A percentile compares a stretch with the other conserved stretches of the same genome.
Evolutionary conservation across 2,888 invertebrate species (phyloP).

Genomic region (Selenia dentaria): DNA sequence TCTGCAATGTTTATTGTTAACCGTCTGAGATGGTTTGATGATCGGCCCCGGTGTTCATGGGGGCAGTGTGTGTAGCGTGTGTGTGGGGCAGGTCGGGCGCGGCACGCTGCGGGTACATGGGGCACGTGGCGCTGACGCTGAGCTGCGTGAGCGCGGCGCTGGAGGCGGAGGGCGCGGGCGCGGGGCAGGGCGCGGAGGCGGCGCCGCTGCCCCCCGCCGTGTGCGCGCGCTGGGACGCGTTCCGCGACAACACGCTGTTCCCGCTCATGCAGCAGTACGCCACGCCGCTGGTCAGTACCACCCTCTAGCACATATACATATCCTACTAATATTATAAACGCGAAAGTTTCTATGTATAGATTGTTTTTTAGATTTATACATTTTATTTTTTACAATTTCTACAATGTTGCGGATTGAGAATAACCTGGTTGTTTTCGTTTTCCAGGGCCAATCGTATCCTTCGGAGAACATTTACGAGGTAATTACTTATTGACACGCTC

Average conservation of each 20-base stretch:
- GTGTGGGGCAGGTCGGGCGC: background rate
- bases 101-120: conserved; percentile 84
- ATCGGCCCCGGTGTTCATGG: too few species aligned
- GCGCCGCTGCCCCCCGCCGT: conserved; percentile 4
- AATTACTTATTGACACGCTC: too few species aligned
- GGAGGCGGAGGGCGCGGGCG: conserved; percentile 29
- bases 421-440: too few species aligned
- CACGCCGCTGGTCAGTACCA: conserved; percentile 59
- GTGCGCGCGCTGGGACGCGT: conserved; percentile 46
- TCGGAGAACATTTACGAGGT: conserved; percentile 68
- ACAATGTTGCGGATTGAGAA: too few species aligned
- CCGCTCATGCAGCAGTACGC: conserved; percentile 47
- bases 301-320: too few species aligned
- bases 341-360: too few species aligned
- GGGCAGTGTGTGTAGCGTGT: too few species aligned
- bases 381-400: too few species aligned
- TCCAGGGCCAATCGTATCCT: conserved; percentile 69
- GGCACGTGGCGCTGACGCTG: conserved; percentile 82
- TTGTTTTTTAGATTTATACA: too few species aligned
- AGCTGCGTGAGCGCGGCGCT: conserved; percentile 36
- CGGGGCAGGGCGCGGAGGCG: conserved; percentile 43
- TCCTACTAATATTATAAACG: too few species aligned
- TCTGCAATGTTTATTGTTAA: too few species aligned
- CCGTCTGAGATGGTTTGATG: too few species aligned
- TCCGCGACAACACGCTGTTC: conserved; percentile 38